Percentiles rank a stretch among this genome's conserved stretches.
phyloP scores from a whole-genome alignment of 1,140 invertebrate genomes.

The Cyclargus thomasi region DNA sequence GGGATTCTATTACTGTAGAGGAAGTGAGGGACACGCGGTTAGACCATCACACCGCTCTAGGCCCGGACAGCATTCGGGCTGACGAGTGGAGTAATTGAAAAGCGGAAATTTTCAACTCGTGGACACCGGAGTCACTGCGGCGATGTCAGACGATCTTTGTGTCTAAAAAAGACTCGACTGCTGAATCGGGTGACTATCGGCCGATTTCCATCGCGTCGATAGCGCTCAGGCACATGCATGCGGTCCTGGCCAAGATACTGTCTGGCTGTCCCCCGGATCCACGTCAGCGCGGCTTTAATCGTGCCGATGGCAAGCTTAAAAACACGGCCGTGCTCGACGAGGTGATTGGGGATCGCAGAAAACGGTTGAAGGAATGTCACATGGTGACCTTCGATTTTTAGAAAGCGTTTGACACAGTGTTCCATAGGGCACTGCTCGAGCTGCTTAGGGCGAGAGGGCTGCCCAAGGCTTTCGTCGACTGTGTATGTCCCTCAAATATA shows the following conservation, averaged over 20 bases:
- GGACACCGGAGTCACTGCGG: conserved; percentile 28
- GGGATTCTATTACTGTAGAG: conserved; percentile 29
- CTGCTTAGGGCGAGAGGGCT: conserved; percentile 26
- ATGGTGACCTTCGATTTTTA: conserved; percentile 43
- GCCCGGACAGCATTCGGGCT: conserved; percentile 34
- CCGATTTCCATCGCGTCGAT: conserved; percentile 61
- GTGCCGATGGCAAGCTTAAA: conserved; percentile 41
- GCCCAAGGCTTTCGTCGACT: conserved; percentile 45
- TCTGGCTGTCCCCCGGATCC: conserved; percentile 32
- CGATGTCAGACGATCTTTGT: conserved; percentile 35
- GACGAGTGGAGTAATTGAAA: conserved; percentile 29
- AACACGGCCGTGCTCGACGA: conserved; percentile 46
- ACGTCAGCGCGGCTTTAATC: conserved; percentile 43
- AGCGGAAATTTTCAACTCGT: conserved; percentile 31
- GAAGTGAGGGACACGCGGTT: conserved; percentile 27
- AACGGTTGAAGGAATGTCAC: conserved; percentile 34
- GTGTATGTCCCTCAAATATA: conserved; percentile 36
- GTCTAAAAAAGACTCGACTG: conserved; percentile 34
- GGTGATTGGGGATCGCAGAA: conserved; percentile 38
- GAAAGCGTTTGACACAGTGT: conserved; percentile 56
- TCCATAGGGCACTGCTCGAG: conserved; percentile 38
- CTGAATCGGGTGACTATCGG: conserved; percentile 38
- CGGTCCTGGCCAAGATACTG: conserved; percentile 41
- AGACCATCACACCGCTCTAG: conserved; percentile 25
- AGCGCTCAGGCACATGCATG: conserved; percentile 40